A percentile compares a stretch with the other conserved stretches of the same genome.
These are phyloP conservation scores for Brachionus sp. DNA, from an alignment of 1,140 invertebrate genomes.

Conservation along the genomic window DNA sequence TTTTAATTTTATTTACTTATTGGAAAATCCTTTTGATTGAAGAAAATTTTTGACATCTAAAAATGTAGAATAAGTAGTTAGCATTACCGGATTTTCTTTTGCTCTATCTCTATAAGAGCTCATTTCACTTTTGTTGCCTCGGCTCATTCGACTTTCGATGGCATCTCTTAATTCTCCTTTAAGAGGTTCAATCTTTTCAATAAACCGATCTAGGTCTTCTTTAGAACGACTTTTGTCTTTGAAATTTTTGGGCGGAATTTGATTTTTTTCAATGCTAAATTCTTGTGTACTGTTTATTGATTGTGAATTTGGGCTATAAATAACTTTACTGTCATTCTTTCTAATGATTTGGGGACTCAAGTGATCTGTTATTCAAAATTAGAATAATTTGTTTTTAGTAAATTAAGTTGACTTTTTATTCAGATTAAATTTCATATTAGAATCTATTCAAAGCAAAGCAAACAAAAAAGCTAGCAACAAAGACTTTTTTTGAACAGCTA, in stretches of 20 bases:
- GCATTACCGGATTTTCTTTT: background rate
- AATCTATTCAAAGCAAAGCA: background rate
- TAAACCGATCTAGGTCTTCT: background rate
- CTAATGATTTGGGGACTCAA: background rate
- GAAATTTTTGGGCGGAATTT: background rate
- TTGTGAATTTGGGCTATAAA: background rate
- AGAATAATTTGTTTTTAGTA: background rate
- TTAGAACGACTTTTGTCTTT: background rate
- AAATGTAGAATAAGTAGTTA: constrained; percentile 49
- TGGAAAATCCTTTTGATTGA: constrained; percentile 70
- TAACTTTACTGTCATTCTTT: background rate
- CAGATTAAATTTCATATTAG: background rate
- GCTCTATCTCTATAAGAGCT: background rate
- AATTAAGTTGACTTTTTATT: background rate
- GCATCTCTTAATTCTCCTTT: background rate
- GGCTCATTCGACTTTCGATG: background rate
- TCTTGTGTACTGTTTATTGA: background rate
- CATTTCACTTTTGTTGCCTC: background rate
- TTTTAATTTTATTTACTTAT: constrained; percentile 59
- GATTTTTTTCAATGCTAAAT: background rate
- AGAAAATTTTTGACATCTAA: constrained; percentile 73
- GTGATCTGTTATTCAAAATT: background rate
- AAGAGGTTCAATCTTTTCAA: background rate
- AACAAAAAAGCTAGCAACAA: background rate
- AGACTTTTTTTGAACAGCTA: background rate